Percentiles rank a stretch among this genome's conserved stretches.
Conservation (phyloP, 2,797 vertebrate genomes). For the Calcarius lapponicus region DNA sequence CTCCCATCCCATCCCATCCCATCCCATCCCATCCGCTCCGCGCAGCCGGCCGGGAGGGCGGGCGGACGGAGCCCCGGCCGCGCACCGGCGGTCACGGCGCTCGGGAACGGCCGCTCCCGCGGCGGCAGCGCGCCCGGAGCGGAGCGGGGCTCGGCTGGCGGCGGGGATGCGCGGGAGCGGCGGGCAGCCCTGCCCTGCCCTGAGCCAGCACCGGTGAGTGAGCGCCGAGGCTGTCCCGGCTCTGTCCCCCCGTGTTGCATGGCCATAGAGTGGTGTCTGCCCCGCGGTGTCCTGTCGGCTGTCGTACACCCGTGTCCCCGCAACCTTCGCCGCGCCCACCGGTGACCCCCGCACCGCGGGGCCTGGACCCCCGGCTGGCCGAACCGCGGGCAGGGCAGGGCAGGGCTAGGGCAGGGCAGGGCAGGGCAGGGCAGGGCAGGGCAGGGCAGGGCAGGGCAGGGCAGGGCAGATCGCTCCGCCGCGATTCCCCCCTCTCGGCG, state of each 20-base stretch:
- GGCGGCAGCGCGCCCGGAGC: background rate
- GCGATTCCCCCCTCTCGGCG: background rate
- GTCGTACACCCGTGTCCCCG: background rate
- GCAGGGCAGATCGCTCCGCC: background rate
- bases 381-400: background rate
- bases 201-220: slow-evolving; percentile 66
- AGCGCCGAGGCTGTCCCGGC: background rate
- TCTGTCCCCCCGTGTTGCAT: background rate
- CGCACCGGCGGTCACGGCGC: background rate
- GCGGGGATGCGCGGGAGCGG: background rate
- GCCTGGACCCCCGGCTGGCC: background rate
- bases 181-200: slow-evolving; percentile 44
- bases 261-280: background rate
- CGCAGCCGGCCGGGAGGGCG: background rate
- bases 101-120: background rate
- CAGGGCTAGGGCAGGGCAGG: background rate
- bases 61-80: background rate
- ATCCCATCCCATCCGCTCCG: background rate
- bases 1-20: background rate
- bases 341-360: background rate
- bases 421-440: background rate
- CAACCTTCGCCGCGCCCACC: background rate
- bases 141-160: background rate
- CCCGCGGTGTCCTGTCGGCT: background rate
- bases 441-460: background rate